These are phyloP conservation scores for Poecilia picta DNA, from an alignment of 2,797 vertebrate genomes.

Conservation along the genomic window DNA sequence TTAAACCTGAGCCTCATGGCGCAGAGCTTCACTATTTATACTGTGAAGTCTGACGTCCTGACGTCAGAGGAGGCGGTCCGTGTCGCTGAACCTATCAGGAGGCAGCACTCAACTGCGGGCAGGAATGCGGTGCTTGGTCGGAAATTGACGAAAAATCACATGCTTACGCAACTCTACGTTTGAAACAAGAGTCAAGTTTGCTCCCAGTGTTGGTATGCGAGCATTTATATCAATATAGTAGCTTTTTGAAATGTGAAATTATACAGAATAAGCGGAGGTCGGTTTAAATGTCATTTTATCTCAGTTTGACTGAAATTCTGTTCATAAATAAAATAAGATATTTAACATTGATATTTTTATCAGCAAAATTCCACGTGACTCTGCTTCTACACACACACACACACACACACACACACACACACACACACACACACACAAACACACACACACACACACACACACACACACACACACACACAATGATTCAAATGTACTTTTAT, in stretches of 20 bases:
- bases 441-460: neutral
- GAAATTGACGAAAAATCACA: conserved; percentile 11
- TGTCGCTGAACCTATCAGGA: conserved; percentile 35
- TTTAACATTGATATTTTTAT: neutral
- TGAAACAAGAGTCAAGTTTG: neutral
- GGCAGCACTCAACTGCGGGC: neutral
- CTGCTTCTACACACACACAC: neutral
- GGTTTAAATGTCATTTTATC: neutral
- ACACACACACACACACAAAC: neutral
- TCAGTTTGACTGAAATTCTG: neutral
- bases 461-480: neutral
- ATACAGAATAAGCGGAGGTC: neutral
- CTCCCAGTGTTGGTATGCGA: neutral
- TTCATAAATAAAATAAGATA: neutral
- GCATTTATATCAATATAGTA: neutral
- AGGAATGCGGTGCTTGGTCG: neutral
- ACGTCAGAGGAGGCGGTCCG: conserved; percentile 62
- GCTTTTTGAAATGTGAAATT: neutral
- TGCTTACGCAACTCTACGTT: conserved; percentile 3
- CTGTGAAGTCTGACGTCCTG: conserved; percentile 35
- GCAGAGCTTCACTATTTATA: conserved; percentile 71
- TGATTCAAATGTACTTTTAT: neutral
- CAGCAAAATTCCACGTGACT: neutral
- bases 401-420: no score
- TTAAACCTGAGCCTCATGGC: conserved; percentile 26